Conservation (phyloP, 2,113 vertebrate genomes). For the Dolichotis patagonum region DNA sequence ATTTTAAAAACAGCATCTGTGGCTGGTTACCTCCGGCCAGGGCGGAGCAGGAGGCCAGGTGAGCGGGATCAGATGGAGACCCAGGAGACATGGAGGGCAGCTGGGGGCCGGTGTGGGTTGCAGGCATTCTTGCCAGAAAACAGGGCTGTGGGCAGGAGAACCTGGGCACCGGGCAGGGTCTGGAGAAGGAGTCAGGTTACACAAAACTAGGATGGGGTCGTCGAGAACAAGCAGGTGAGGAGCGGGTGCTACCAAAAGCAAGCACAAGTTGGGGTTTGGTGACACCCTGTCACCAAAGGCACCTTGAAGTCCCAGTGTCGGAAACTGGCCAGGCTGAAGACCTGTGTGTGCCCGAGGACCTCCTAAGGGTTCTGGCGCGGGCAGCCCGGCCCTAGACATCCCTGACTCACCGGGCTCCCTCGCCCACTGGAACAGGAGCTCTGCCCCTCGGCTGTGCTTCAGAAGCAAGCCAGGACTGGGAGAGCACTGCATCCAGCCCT, state of each 20-base stretch:
- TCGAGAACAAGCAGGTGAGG: neutral
- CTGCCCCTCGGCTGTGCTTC: neutral
- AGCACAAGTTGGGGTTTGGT: neutral
- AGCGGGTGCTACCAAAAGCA: neutral
- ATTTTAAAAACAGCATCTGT: slow-evolving; percentile 18
- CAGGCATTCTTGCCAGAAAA: neutral
- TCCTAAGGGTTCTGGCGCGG: neutral
- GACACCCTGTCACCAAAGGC: neutral
- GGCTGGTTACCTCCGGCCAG: neutral
- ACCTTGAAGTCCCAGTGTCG: neutral
- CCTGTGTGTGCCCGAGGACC: neutral
- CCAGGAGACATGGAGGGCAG: neutral
- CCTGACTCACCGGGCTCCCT: neutral
- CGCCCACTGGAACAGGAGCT: neutral
- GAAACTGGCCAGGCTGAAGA: neutral
- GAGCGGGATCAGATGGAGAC: slow-evolving; percentile 7
- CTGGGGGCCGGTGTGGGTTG: neutral
- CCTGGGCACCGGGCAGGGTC: neutral
- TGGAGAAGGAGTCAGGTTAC: neutral
- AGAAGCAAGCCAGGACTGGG: neutral
- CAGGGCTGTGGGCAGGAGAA: neutral
- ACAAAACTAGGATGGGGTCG: neutral
- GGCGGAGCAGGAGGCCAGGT: neutral
- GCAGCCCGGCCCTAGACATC: neutral
- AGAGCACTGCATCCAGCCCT: neutral